Evolutionary conservation across 2,888 invertebrate species (phyloP), one percentile per base, ranked within the genome.

Genomic region (Ochlodes sylvanus): DNA sequence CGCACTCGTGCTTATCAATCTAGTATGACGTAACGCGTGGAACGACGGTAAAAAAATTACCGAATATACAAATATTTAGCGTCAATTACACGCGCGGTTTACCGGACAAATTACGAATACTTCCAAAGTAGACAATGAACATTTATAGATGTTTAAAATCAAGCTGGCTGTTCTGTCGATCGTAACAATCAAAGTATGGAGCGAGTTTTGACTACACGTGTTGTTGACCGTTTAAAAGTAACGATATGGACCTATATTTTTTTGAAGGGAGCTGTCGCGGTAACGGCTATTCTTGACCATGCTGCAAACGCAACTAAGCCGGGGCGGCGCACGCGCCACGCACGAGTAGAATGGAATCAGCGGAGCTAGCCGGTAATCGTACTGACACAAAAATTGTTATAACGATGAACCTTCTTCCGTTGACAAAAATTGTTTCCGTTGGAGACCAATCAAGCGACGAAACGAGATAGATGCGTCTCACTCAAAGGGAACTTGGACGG

Each of bases 251-350:
- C 72, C 70, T 70, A 81, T 81, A 83, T 79, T 61, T 67, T 54
- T 75, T 50, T 50, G 27, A 17, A 41, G 78, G 81, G 78, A 77
- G 82, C 81, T 80, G 80, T 81, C 77, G 77, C 81, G 75, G 77
- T 77, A 82, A 86, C 92, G 92, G 88, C 92, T 90, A 88, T 90
- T 88, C 92, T 85, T 87, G 90, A 76, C 85, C 86, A 87, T 86
- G 88, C 80, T 89, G 80, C 84, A 84, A 84, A 86, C 87, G 84
- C 89, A 88, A 93, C 93, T 93, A 88, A 89, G 85, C 84, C 83
- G 84, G 83, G 77, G 77, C 80, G 89, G 85, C 85, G 85, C 85
- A 85, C 90, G 89, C 92, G 88, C 90, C 86, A 75, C 86, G 82
- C 80, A 82, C 82, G 76, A 86, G 84, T 82, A 84, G 85, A 87